Base-by-base conservation (phyloP, 2,888 invertebrate species). In the Muschampia plurimacula region DNA sequence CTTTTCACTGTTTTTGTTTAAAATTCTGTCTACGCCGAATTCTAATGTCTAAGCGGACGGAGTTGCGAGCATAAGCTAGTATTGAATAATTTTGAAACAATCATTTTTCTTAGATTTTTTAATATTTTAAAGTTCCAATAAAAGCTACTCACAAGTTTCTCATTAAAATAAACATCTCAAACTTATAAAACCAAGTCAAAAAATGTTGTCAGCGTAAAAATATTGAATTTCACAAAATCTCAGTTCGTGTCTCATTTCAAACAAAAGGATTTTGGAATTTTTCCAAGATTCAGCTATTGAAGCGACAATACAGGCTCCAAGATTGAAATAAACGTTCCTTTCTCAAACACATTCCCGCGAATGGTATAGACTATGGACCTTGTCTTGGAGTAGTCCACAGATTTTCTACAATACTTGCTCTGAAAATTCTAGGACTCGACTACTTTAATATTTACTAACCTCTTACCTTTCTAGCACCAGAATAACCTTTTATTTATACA, bases 281-380 rank as follows among this genome's bases (percentile, higher is more conserved):
- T 64, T 49, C 74, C 62, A 74, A 75, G 71, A 73, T 69, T 62
- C 52, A 59, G 69, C 71, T 69, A 71, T 71, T 66, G 72, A 66
- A 49, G 68, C 55, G 49, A 70, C 39, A 69, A 68, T 76, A 72
- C 72, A 67, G 72, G 67, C 57, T 57, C 57, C 68, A 63, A 73
- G 69, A 76, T 75, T 76, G 73, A 75, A 76, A 74, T 75, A 77
- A 77, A 76, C 72, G 76, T 76, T 77, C 73, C 74, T 75, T 76
- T 73, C 67, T 68, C 70, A 74, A 76, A 76, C 73, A 76, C 74
- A 74, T 77, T 76, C 71, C 71, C 73, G 72, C 73, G 76, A 72
- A 74, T 75, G 74, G 74, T 72, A 75, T 72, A 71, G 73, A 67
- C 75, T 55, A 55, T 22, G 55, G 55, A 55, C 55, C 55, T 55